These are phyloP conservation scores for Dufourea novaeangliae DNA, from an alignment of 1,140 invertebrate species.

Conservation along the genomic window DNA sequence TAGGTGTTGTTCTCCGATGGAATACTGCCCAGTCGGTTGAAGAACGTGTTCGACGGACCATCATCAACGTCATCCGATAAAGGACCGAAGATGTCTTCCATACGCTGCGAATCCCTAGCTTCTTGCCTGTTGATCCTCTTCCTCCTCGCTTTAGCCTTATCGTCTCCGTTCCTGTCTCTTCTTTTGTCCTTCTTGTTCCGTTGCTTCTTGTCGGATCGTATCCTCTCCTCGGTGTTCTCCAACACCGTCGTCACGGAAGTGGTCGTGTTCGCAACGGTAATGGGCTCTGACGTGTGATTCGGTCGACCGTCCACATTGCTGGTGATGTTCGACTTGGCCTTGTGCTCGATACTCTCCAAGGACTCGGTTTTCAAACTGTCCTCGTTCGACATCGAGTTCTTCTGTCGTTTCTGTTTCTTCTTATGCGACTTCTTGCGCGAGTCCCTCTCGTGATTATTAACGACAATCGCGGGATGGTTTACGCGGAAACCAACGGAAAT, in stretches of 20 bases:
- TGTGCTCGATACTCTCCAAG: constrained; percentile 73
- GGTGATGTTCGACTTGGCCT: constrained; percentile 65
- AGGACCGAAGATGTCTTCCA: constrained; percentile 94
- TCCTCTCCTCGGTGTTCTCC: constrained; percentile 82
- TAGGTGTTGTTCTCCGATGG: constrained; percentile 73
- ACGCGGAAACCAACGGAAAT: constrained; percentile 69
- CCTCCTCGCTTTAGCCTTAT: constrained; percentile 83
- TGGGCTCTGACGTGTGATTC: constrained; percentile 74
- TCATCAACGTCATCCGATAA: constrained; percentile 87
- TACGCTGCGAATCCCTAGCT: constrained; percentile 83
- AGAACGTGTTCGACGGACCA: constrained; percentile 71
- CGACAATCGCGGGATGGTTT: constrained; percentile 66
- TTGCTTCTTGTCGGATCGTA: constrained; percentile 81
- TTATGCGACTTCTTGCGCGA: constrained; percentile 88
- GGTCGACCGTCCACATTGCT: constrained; percentile 65
- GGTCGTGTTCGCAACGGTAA: constrained; percentile 2
- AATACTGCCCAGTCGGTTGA: constrained; percentile 69
- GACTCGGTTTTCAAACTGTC: constrained; percentile 79
- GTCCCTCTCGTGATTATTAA: constrained; percentile 79
- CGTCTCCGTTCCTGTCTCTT: constrained; percentile 86
- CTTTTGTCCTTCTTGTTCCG: constrained; percentile 88
- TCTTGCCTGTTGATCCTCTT: constrained; percentile 82
- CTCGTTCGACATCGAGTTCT: constrained; percentile 85
- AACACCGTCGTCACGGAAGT: constrained; percentile 74
- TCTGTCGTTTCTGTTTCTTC: constrained; percentile 91